These are phyloP conservation scores for Drosophila trapezifrons DNA, from an alignment of 1,140 invertebrate genomes.

Conservation along the genomic window DNA sequence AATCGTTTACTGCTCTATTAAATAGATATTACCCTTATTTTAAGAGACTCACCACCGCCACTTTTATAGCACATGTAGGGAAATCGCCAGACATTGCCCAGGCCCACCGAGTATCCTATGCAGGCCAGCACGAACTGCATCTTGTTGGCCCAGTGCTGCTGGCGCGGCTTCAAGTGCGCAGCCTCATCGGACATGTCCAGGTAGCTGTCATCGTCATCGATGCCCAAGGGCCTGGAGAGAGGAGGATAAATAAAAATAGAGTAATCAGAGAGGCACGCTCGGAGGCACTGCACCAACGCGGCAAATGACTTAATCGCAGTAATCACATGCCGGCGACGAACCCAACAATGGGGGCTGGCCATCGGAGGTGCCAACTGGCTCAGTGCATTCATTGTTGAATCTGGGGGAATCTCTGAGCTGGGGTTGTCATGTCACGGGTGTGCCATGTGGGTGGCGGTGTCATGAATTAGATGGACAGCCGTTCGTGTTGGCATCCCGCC, in stretches of 20 bases:
- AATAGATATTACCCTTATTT: not conserved
- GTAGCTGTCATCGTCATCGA: slow-evolving; percentile 88
- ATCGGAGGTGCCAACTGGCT: slow-evolving; percentile 58
- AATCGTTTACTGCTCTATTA: no score
- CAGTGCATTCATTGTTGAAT: slow-evolving; percentile 49
- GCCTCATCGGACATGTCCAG: slow-evolving; percentile 87
- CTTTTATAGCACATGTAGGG: slow-evolving; percentile 93
- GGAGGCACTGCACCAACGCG: slow-evolving; percentile 1
- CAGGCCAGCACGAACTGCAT: slow-evolving; percentile 95
- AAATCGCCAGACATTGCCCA: slow-evolving; percentile 96
- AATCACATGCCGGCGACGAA: slow-evolving; percentile 57
- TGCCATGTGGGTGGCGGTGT: slow-evolving; percentile 43
- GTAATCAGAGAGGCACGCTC: slow-evolving; percentile 3
- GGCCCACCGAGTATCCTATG: slow-evolving; percentile 95
- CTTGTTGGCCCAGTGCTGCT: slow-evolving; percentile 95
- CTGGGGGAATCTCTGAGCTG: slow-evolving; percentile 33
- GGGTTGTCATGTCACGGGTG: slow-evolving; percentile 33
- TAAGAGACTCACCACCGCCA: slow-evolving; percentile 88
- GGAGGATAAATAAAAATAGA: slow-evolving; percentile 29
- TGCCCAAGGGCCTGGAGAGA: slow-evolving; percentile 87
- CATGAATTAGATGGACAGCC: slow-evolving; percentile 23
- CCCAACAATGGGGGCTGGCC: slow-evolving; percentile 55
- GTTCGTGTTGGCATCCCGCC: slow-evolving; percentile 18
- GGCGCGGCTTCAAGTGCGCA: slow-evolving; percentile 88
- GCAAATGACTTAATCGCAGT: slow-evolving; percentile 74